Evolutionary conservation across 2,113 vertebrate species (phyloP).

Genomic region (Ellobius talpinus): DNA sequence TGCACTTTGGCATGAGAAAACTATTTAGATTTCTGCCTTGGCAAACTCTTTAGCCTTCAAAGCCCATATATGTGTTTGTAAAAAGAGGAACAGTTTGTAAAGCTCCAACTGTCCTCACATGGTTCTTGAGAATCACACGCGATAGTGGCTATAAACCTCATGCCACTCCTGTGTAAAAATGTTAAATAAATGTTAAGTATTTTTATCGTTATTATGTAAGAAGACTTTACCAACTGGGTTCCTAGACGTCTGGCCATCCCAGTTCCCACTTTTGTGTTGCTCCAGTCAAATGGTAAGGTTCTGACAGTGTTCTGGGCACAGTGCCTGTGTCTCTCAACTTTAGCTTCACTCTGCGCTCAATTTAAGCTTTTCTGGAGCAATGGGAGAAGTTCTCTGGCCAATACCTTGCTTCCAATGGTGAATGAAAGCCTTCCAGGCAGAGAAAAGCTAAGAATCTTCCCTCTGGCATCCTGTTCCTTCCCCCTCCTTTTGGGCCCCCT

Average conservation of each 20-base stretch:
- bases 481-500: neutral
- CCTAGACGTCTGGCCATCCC: conserved; percentile 14
- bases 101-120: neutral
- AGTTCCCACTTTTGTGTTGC: neutral
- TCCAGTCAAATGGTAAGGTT: conserved; percentile 10
- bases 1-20: neutral
- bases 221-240: neutral
- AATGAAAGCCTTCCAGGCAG: conserved; percentile 56
- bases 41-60: neutral
- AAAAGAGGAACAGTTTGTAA: conserved; percentile 29
- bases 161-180: conserved; percentile 41
- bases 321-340: neutral
- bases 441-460: conserved; percentile 32
- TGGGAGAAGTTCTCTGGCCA: conserved; percentile 46
- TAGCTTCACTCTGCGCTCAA: conserved; percentile 9
- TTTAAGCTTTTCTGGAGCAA: conserved; percentile 57
- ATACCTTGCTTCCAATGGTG: conserved; percentile 37
- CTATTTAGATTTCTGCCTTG: neutral
- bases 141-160: neutral
- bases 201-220: conserved; percentile 27
- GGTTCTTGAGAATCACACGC: conserved; percentile 8
- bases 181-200: conserved; percentile 48
- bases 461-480: neutral
- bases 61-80: neutral
- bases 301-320: conserved; percentile 28